phyloP scores from a whole-genome alignment of 2,797 vertebrate genomes.

The Crax fasciolata region DNA sequence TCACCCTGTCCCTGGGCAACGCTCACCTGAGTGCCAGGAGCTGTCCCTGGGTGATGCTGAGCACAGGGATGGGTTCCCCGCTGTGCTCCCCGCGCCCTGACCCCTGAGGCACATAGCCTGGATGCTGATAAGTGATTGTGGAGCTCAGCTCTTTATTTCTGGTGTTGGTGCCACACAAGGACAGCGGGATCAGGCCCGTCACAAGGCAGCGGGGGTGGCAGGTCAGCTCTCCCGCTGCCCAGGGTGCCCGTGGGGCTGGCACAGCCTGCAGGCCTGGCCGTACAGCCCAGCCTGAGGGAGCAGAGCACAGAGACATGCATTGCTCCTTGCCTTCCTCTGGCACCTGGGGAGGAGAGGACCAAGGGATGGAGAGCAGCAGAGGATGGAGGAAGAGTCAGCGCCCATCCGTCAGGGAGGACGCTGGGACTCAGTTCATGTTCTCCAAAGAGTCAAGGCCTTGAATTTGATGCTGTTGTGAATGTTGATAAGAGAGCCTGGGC shows the following conservation, averaged over 20 bases:
- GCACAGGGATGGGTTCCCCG: accelerated
- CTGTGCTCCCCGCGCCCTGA: background rate
- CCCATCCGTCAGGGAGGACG: accelerated
- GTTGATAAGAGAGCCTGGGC: background rate
- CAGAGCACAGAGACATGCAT: background rate
- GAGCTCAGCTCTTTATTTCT: constrained; percentile 62
- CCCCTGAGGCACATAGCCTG: background rate
- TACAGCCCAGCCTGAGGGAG: too few relatives aligned
- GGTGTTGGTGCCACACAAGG: accelerated
- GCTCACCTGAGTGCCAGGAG: background rate
- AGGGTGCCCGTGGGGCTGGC: background rate
- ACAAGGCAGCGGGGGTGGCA: background rate
- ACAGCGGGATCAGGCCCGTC: background rate
- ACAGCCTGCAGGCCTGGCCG: background rate
- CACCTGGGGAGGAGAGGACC: background rate
- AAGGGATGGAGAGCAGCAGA: background rate
- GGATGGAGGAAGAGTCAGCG: background rate
- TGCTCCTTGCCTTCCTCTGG: background rate
- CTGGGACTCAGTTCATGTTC: background rate
- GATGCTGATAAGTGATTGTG: background rate
- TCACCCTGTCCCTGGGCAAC: background rate
- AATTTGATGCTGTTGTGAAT: background rate
- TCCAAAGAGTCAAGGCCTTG: background rate
- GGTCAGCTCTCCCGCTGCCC: background rate
- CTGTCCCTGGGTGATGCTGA: background rate